Base-by-base conservation (phyloP, 1,140 invertebrate species). In the Drosophila lacertosa region DNA sequence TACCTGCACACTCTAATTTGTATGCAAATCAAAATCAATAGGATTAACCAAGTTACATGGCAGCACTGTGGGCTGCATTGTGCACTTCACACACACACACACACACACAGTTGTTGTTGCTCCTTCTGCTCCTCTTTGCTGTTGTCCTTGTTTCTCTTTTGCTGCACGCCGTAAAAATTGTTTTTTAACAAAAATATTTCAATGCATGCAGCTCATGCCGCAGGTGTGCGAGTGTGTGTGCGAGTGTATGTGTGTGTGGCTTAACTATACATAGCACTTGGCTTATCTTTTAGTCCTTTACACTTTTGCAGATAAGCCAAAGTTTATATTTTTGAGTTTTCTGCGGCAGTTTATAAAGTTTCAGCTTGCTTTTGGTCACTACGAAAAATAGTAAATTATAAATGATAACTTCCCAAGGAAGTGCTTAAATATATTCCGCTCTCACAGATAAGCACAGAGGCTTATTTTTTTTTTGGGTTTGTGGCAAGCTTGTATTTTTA, bases 11-110 rank as follows among this genome's bases (percentile, higher is more conserved):
- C 68, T 81, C 81, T 86, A 86, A 86, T 86, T 86, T 86, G 81
- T 86, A 86, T 86, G 82, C 81, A 86, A 86, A 86, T 86, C 82
- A 88, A 86, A 86, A 86, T 86, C 81, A 86, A 86, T 86, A 86
- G 81, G 82, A 86, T 86, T 86, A 86, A 81, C 81, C 74, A 77
- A 88, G 69, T 86, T 81, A 83, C 81, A 70, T 57, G 67, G 74
- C 82, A 48, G 42, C 11, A n/a, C 11, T 29, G 42, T 44, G 68
- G 59, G 63, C 13, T 53, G 58, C 69, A 77, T 62, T 81, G 62
- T 26, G 24, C 24, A 26, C 5, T 29, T 7, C 6, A 40, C n/a
- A n/a, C n/a, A n/a, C n/a, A n/a, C n/a, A n/a, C n/a, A n/a, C n/a
- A n/a, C 58, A 32, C 35, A 73, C 58, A 32, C 35, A 73, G 59